A percentile compares a stretch with the other conserved stretches of the same genome.
phyloP scores from a whole-genome alignment of 2,888 invertebrate species.

The Drepanosiphum platanoidis region DNA sequence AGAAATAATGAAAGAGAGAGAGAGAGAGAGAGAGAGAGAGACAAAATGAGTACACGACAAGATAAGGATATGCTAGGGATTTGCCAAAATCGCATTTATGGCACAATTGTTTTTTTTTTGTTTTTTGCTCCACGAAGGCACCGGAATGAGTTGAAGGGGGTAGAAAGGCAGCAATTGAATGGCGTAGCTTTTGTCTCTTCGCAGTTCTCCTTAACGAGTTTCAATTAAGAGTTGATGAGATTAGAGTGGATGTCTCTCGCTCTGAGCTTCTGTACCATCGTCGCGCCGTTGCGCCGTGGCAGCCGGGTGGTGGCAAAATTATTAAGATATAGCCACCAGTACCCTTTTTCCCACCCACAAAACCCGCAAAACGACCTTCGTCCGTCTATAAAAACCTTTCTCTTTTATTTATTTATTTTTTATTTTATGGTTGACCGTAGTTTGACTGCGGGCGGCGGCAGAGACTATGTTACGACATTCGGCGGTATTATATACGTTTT shows the following conservation, averaged over 20 bases:
- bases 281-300: neutral
- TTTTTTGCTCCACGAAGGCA: neutral
- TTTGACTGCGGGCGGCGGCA: neutral
- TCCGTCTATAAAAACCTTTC: neutral
- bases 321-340: neutral
- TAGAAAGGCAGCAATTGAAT: neutral
- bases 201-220: slow-evolving; percentile 41
- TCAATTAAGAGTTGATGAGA: slow-evolving; percentile 47
- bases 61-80: neutral
- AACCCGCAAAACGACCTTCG: neutral
- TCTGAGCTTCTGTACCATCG: neutral
- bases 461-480: neutral
- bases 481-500: neutral
- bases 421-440: neutral
- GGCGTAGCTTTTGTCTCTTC: slow-evolving; percentile 27
- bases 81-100: slow-evolving; percentile 21
- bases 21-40: neutral
- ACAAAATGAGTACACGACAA: neutral
- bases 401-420: neutral
- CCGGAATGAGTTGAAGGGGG: neutral
- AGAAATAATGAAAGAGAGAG: neutral
- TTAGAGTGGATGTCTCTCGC: slow-evolving; percentile 25
- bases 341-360: neutral
- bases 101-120: slow-evolving; percentile 11
- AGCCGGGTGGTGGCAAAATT: neutral